Evolutionary conservation across 2,113 vertebrate genomes (phyloP), one percentile per base, ranked within the genome.

Genomic region (Chloropsis cyanopogon): DNA sequence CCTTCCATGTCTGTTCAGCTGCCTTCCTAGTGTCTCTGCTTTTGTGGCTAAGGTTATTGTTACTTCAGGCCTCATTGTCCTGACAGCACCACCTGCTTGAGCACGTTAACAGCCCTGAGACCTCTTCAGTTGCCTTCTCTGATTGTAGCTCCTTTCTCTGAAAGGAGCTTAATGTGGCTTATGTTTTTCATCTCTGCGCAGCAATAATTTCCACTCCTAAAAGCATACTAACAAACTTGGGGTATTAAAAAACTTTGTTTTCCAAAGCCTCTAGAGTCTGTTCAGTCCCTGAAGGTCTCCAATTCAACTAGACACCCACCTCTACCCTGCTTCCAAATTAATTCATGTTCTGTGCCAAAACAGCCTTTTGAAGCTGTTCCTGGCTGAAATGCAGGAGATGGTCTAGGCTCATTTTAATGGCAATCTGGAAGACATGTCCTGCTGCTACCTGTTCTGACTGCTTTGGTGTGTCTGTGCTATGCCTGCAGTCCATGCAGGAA

Each of bases 391-490:
- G 52, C 78, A 65, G 71, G 29, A 81, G 61, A 76, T 65, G 1
- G 2, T 80, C 29, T 22, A 29, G 44, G 59, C 23, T 80, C 4
- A 33, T 56, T 90, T 94, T 93, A 71, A 50, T 68, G 28, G 31
- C 61, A 50, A 10, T 16, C 39, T 46, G 11, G 56, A 70, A 84
- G 60, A 14, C 6, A 9, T 57, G 63, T 83, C 83, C 85, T 72
- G 44, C 50, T 60, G 64, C 66, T 96, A 8, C 87, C 77, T 77
- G 64, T 69, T 89, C 65, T 31, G 31, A 24, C 39, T 90, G 75
- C 90, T 94, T 96, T 95, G 88, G 90, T 90, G 72, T 93, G 41
- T 73, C 71, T 69, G 7, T 71, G 49, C 61, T 90, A 4, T 60
- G 85, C 75, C 68, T 81, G 85, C 82, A 90, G 25, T 10, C 8